These are phyloP conservation scores for Sphenodon punctatus DNA, from an alignment of 2,797 vertebrate species.

Conservation along the genomic window DNA sequence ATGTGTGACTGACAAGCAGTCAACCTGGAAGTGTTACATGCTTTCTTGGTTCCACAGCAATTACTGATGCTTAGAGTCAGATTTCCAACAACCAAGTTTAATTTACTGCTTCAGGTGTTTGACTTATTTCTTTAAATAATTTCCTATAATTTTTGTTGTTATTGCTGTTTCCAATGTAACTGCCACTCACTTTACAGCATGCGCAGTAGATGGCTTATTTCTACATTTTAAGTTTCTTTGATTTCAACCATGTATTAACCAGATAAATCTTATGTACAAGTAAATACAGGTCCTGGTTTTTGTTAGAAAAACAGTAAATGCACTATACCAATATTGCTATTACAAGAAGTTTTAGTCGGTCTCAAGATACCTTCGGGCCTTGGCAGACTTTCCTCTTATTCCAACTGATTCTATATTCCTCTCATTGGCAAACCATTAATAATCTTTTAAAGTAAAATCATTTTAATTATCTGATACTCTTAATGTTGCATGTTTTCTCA, in stretches of 20 bases:
- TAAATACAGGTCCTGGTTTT: neutral
- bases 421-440: accelerated
- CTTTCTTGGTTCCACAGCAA: neutral
- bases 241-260: neutral
- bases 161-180: neutral
- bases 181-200: neutral
- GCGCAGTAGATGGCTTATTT: accelerated
- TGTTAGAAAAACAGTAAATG: neutral
- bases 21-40: neutral
- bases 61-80: conserved; percentile 19
- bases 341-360: neutral
- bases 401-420: neutral
- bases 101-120: neutral
- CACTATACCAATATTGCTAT: neutral
- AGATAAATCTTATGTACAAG: neutral
- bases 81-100: neutral
- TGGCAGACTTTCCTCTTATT: neutral
- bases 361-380: neutral
- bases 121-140: neutral
- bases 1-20: neutral
- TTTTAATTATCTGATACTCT: neutral
- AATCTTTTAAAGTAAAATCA: neutral
- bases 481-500: too few species aligned
- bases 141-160: neutral
- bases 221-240: neutral